Conservation (phyloP, 2,888 invertebrate genomes). For the Trichacis sp. region DNA sequence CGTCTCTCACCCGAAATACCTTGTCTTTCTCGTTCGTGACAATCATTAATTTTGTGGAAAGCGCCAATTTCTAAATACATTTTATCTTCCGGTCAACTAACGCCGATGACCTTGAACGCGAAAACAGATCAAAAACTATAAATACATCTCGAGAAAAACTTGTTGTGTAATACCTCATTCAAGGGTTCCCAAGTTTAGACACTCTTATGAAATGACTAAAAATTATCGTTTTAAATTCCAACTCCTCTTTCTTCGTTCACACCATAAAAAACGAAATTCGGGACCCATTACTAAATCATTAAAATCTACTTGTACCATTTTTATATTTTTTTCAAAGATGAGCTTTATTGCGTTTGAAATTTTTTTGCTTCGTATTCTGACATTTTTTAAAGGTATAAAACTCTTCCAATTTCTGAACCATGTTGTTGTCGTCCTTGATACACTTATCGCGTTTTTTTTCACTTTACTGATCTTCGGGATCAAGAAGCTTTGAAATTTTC, state of each 20-base stretch:
- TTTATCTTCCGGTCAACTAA: too few species aligned
- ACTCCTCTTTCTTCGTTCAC: too few species aligned
- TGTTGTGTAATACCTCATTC: not conserved
- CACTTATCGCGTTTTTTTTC: constrained; percentile 14
- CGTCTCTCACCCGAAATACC: not conserved
- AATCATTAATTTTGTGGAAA: too few species aligned
- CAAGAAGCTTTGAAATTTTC: too few species aligned
- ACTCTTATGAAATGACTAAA: too few species aligned
- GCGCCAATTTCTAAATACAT: too few species aligned
- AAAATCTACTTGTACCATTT: too few species aligned
- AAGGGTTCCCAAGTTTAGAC: not conserved
- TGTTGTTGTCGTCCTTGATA: constrained; percentile 18
- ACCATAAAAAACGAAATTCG: too few species aligned
- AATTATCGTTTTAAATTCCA: too few species aligned
- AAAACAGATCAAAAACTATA: not conserved
- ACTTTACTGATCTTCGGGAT: not conserved
- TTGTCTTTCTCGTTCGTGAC: too few species aligned
- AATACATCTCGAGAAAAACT: not conserved
- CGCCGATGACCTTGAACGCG: too few species aligned
- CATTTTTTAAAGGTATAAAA: constrained; percentile 13
- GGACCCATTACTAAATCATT: too few species aligned
- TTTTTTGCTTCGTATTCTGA: constrained; percentile 15
- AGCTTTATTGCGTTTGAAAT: constrained; percentile 2
- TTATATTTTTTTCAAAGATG: not conserved
- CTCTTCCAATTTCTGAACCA: constrained; percentile 11